Base-by-base conservation (phyloP, 2,113 vertebrate genomes). In the Ciconia stormi region DNA sequence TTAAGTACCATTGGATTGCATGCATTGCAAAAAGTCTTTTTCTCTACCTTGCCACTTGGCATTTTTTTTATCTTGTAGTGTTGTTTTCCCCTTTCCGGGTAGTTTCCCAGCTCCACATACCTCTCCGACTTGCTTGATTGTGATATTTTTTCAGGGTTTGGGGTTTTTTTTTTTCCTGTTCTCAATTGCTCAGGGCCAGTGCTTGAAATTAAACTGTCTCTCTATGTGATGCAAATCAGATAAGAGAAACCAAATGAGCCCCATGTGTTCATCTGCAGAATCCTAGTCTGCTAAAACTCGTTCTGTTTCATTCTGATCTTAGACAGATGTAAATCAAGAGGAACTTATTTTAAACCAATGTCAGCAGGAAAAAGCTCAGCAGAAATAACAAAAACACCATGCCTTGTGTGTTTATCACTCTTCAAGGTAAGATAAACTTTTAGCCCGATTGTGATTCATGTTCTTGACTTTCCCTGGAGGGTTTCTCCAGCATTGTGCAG, bases 321-420 rank as follows among this genome's bases (percentile, higher is more conserved):
- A 87, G 95, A 23, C 95, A 90, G 96, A 92, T 90, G 90, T 95
- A 97, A 97, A 97, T 97, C 96, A 93, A 66, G 90, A 71, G 40
- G 82, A 71, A 63, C 88, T 93, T 81, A 62, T 12, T 96, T 87
- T 89, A 96, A 94, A 95, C 94, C 73, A 13, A 3, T 46, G 93
- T 95, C 94, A 96, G 93, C 84, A 74, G 89, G 90, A 81, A 66
- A 82, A 80, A 90, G 92, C 95, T 92, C 97, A 92, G 65, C 86
- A 92, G 90, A 93, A 95, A 74, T 59, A 78, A 71, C 82, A 87
- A 74, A 92, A 59, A 10, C 72, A n/a, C 69, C 26, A 1, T 88
- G 72, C 32, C 76, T 47, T 7, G 11, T 27, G 79, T 90, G 90
- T 94, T 97, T 92, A 88, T 83, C 82, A 1, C 82, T 30, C 82